A percentile compares a stretch with the other conserved stretches of the same genome.
These are phyloP conservation scores for Agrenia bidenticulata DNA, from an alignment of 2,888 invertebrate species.

Conservation along the genomic window DNA sequence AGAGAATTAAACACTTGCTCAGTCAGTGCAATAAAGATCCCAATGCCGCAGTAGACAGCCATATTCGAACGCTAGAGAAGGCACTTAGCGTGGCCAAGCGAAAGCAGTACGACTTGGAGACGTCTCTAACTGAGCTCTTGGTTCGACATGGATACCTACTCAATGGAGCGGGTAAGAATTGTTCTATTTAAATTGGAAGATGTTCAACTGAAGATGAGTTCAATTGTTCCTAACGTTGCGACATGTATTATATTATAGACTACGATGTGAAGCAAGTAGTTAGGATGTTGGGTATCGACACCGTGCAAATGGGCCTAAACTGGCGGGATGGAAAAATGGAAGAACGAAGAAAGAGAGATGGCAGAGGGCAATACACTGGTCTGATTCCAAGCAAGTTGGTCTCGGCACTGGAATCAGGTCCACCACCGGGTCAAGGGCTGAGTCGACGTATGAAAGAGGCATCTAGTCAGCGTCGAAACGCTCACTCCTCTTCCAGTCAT, in stretches of 20 bases:
- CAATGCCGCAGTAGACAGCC: slow-evolving; percentile 27
- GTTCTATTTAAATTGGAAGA: not conserved
- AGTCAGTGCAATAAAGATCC: slow-evolving; percentile 32
- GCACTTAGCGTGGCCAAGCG: slow-evolving; percentile 29
- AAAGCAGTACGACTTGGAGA: slow-evolving; percentile 44
- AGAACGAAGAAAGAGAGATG: slow-evolving; percentile 4
- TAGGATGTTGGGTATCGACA: slow-evolving; percentile 48
- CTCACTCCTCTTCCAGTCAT: not conserved
- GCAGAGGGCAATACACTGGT: not conserved
- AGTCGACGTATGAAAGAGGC: slow-evolving; percentile 38
- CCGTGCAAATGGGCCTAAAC: slow-evolving; percentile 32
- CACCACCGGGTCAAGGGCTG: slow-evolving; percentile 26
- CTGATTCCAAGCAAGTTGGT: slow-evolving; percentile 22
- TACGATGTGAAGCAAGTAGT: slow-evolving; percentile 50
- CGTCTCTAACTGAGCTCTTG: slow-evolving; percentile 45
- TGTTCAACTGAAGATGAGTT: not conserved
- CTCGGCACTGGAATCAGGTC: slow-evolving; percentile 18
- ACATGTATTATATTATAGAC: slow-evolving; percentile 26
- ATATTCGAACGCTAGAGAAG: slow-evolving; percentile 33
- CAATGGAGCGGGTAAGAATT: slow-evolving; percentile 37
- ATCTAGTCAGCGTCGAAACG: slow-evolving; percentile 13
- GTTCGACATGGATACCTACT: slow-evolving; percentile 48
- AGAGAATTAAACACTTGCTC: slow-evolving; percentile 34
- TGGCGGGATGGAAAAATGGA: slow-evolving; percentile 28
- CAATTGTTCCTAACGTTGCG: too few species aligned